Conservation (phyloP, 2,797 vertebrate genomes). For the Falco naumanni region DNA sequence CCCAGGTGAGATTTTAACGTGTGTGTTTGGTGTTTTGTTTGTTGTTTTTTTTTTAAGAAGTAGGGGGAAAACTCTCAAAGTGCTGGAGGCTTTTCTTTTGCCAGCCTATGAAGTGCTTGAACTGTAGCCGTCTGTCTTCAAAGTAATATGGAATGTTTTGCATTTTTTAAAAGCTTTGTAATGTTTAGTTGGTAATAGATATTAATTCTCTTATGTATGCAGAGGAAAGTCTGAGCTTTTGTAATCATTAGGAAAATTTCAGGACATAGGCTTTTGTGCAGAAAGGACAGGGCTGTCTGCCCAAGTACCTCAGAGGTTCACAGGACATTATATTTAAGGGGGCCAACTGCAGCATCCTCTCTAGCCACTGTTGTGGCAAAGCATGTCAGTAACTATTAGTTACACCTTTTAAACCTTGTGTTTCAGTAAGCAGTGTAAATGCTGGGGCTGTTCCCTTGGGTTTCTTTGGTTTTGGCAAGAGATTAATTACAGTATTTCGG, state of each 20-base stretch:
- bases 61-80: neutral
- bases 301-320: neutral
- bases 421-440: neutral
- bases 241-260: neutral
- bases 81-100: neutral
- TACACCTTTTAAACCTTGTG: neutral
- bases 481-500: neutral
- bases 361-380: neutral
- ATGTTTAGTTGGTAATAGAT: neutral
- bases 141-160: neutral
- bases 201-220: neutral
- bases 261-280: neutral
- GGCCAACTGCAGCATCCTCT: neutral
- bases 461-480: neutral
- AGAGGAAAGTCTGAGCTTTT: neutral
- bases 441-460: neutral
- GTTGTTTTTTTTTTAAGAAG: neutral
- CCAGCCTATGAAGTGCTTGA: neutral
- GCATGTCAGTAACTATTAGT: neutral
- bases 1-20: constrained; percentile 86
- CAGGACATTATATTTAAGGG: neutral
- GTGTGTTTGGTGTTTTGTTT: too few species aligned
- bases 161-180: neutral
- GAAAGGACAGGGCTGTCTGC: neutral
- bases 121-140: neutral